A percentile compares a stretch with the other conserved stretches of the same genome.
Evolutionary conservation across 2,888 invertebrate species (phyloP).

Genomic region (Andrena marginata): DNA sequence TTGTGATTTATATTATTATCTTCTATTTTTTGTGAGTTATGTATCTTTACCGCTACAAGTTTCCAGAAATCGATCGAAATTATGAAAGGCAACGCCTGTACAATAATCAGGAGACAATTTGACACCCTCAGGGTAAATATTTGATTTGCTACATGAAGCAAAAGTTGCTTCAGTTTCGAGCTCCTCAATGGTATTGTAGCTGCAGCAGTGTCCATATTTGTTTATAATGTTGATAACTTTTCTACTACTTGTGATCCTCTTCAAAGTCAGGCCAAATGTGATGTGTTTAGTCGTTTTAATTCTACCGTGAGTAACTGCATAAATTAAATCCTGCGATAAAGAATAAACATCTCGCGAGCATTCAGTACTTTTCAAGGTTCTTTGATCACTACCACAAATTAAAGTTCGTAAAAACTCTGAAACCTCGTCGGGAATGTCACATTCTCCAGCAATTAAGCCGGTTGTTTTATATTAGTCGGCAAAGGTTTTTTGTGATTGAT

Average conservation of each 20-base stretch:
- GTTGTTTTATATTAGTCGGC: too few species aligned
- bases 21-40: too few species aligned
- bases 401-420: too few species aligned
- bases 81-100: conserved; percentile 67
- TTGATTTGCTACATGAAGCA: neutral
- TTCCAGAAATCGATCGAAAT: conserved; percentile 72
- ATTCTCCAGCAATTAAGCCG: too few species aligned
- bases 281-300: conserved; percentile 4
- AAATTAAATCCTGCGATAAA: conserved; percentile 2
- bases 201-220: conserved; percentile 18
- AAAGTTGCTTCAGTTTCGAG: conserved; percentile 28
- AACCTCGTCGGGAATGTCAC: too few species aligned
- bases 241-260: conserved; percentile 1
- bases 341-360: too few species aligned
- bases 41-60: conserved; percentile 70
- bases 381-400: too few species aligned
- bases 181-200: conserved; percentile 4
- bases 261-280: neutral
- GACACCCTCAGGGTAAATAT: conserved; percentile 51
- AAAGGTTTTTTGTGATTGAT: too few species aligned
- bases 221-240: conserved; percentile 20
- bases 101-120: conserved; percentile 17
- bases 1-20: too few species aligned
- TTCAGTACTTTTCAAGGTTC: too few species aligned
- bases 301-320: neutral